phyloP scores from a whole-genome alignment of 2,888 invertebrate species.

The Parnassius orleans region DNA sequence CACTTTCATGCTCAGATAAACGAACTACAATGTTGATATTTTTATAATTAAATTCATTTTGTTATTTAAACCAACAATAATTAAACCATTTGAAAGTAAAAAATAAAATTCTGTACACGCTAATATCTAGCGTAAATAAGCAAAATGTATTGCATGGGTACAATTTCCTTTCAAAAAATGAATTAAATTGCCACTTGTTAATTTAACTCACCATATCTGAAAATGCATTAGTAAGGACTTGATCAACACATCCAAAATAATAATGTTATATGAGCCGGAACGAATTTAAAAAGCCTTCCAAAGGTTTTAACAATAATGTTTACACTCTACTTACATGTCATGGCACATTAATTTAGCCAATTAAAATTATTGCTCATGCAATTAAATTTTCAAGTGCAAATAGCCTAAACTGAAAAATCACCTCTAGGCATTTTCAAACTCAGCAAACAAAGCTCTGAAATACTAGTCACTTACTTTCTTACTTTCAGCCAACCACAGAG shows the following conservation, averaged over 20 bases:
- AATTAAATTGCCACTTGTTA: slow-evolving; percentile 10
- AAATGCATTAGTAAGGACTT: slow-evolving; percentile 25
- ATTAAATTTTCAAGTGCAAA: slow-evolving; percentile 26
- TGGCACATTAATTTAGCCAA: slow-evolving; percentile 20
- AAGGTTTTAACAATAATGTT: slow-evolving; percentile 8
- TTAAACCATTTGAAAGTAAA: neutral
- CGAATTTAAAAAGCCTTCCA: slow-evolving; percentile 17
- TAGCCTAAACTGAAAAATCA: slow-evolving; percentile 28
- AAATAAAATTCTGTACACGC: neutral
- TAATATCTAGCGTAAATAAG: slow-evolving; percentile 13
- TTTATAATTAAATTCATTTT: neutral
- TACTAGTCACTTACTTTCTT: slow-evolving; percentile 70
- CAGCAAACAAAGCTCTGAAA: slow-evolving; percentile 65
- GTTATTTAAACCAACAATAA: neutral
- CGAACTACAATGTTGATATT: neutral
- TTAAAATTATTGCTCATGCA: slow-evolving; percentile 28
- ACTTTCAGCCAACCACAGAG: slow-evolving; percentile 69
- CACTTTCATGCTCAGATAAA: neutral
- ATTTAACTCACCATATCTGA: slow-evolving; percentile 33
- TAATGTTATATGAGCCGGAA: slow-evolving; percentile 28
- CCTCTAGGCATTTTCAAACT: slow-evolving; percentile 39
- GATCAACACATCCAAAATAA: slow-evolving; percentile 27
- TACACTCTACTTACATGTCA: slow-evolving; percentile 5
- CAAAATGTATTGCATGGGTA: slow-evolving; percentile 2
- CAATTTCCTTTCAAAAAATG: neutral